Base-by-base conservation (phyloP, 2,113 vertebrate genomes). In the Labrus mixtus region DNA sequence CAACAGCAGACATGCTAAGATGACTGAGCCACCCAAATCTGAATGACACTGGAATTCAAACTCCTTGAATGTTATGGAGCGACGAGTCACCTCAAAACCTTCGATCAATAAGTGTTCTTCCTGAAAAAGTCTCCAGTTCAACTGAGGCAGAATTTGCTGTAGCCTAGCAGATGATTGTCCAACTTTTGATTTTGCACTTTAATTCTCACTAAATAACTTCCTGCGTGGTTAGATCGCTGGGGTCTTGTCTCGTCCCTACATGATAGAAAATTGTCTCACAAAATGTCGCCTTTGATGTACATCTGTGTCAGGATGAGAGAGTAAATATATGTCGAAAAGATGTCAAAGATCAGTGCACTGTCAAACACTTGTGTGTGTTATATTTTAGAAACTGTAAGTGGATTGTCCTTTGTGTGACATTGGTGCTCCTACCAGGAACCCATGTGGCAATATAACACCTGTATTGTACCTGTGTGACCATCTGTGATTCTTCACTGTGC, bases 61-160 rank as follows among this genome's bases (percentile, higher is more conserved):
- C 73, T 79, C 63, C 73, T 87, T 74, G 77, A 87, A 81, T 80
- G 85, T 83, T 82, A 36, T 8, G 22, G 79, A 90, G 79, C 46
- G n/a, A 88, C 73, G 79, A 61, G 72, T 86, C 76, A 78, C 86
- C 85, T 90, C 86, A 75, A 75, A 84, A 65, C 80, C 68, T 86
- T 90, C 61, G 78, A 22, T 87, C 79, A 84, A 86, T 76, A 89
- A 91, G 87, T 91, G 90, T 92, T 93, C 90, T 91, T 90, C 90
- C 90, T 87, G 62, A 88, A 87, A 87, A 85, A 43, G 74, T 83
- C 82, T 89, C 79, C 67, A 68, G 76, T 86, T 84, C 64, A 70
- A 87, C 76, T 67, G 89, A 90, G 86, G 86, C 86, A 50, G 66
- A 89, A 77, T 76, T 90, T 65, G 83, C 87, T 92, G 91, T 93